Base-by-base conservation (phyloP, 2,113 vertebrate genomes). In the Percopsis transmontana region DNA sequence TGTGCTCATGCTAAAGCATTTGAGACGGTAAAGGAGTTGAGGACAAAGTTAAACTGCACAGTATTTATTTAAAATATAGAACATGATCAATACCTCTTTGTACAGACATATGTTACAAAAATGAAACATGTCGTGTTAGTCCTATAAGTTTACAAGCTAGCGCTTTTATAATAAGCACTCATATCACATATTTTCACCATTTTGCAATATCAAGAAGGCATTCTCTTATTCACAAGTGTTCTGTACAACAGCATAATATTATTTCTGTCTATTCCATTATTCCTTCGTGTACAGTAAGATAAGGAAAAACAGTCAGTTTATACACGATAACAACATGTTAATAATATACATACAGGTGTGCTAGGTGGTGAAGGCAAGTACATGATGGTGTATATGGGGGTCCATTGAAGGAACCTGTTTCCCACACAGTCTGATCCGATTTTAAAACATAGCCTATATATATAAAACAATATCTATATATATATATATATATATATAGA, bases 1-100 rank as follows among this genome's bases (percentile, higher is more conserved):
- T 33, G 27, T 33, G 27, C 27, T n/a, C 5, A n/a, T n/a, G 27
- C 8, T 33, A 33, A 33, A 7, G 8, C 27, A 33, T 0, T 18
- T 7, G 38, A 2, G 18, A 4, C 19, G 1, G 18, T 7, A 10
- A 50, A 59, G 19, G 48, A 12, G 3, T 21, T 65, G 9, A 63
- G 65, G 45, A 18, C 42, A 77, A 55, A 41, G 54, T 48, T 4
- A 58, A 51, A 62, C 66, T 68, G 19, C 40, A 70, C 63, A 14
- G 84, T 41, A 6, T 58, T 88, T 87, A 87, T 86, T 85, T 63
- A 51, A n/a, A 51, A 51, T 75, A 83, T 83, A 79, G 69, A 58
- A 70, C 64, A 87, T 58, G 58, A 83, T 61, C 69, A 44, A 82
- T 23, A 59, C 71, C 62, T 76, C 58, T 83, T 81, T 85, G 57